These are phyloP conservation scores for Beroe forskalii DNA, from an alignment of 37 sponge, comb jelly and placozoan genomes.

Conservation along the genomic window DNA sequence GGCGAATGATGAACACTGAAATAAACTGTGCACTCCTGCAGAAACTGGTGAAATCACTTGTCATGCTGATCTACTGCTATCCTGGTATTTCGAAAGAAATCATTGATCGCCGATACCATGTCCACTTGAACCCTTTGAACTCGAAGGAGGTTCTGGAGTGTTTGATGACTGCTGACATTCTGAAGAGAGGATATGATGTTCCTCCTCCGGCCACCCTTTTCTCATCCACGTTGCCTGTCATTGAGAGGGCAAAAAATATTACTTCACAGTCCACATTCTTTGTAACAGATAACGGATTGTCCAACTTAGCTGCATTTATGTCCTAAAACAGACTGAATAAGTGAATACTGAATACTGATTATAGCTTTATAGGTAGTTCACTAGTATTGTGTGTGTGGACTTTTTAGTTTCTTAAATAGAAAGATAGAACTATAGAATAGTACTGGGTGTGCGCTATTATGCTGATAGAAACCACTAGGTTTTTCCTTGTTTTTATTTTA, in stretches of 20 bases:
- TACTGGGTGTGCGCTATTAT: too few relatives aligned
- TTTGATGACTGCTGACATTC: conserved; percentile 10
- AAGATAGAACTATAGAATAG: too few relatives aligned
- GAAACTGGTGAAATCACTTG: background rate
- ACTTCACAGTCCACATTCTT: background rate
- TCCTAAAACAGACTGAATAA: too few relatives aligned
- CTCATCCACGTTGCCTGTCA: background rate
- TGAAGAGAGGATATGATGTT: background rate
- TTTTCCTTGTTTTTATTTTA: background rate
- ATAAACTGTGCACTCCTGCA: background rate
- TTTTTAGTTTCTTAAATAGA: too few relatives aligned
- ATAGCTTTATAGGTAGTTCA: too few relatives aligned
- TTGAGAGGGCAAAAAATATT: background rate
- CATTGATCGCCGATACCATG: conserved; percentile 19
- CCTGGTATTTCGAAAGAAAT: conserved; percentile 26
- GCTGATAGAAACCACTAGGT: too few relatives aligned
- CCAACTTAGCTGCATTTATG: background rate
- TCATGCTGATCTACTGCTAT: background rate
- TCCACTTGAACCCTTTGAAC: background rate
- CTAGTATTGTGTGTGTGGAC: too few relatives aligned
- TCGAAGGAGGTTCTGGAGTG: conserved; percentile 25
- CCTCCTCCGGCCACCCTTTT: background rate
- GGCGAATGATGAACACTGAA: conserved; percentile 26
- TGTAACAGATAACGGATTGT: background rate
- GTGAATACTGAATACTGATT: too few relatives aligned